Evolutionary conservation across 2,888 invertebrate species (phyloP).

Genomic region (Nephrotoma guestfalica): DNA sequence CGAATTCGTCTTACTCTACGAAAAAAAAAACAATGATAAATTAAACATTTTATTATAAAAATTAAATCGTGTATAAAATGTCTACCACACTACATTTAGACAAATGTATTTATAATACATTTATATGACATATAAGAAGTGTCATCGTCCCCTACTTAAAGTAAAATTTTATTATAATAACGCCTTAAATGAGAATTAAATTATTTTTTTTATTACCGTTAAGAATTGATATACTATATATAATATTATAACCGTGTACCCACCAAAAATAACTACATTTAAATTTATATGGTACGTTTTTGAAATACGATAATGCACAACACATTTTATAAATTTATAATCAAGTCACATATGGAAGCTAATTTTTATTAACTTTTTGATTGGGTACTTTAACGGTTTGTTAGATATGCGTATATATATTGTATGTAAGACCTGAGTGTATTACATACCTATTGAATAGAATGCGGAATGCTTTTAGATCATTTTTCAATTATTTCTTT

Average conservation of each 20-base stretch:
- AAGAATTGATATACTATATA: not conserved
- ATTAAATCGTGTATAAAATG: not conserved
- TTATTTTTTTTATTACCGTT: not conserved
- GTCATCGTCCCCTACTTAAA: not conserved
- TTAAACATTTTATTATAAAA: not conserved
- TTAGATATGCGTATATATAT: not conserved
- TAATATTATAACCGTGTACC: not conserved
- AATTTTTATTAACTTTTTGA: not conserved
- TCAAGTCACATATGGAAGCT: not conserved
- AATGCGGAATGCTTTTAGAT: too few relatives aligned
- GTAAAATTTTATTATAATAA: not conserved
- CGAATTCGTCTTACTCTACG: not conserved
- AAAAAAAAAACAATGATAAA: not conserved
- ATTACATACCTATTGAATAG: too few relatives aligned
- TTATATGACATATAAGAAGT: not conserved
- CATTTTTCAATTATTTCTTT: too few relatives aligned
- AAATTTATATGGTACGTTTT: not conserved
- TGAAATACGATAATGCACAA: not conserved
- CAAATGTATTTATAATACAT: not conserved
- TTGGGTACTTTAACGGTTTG: not conserved
- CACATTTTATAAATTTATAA: not conserved
- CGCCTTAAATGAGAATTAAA: not conserved
- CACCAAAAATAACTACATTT: not conserved
- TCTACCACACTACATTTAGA: not conserved
- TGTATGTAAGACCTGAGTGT: too few relatives aligned